Base-by-base conservation (phyloP, 2,797 vertebrate genomes). In the Alcedo atthis region DNA sequence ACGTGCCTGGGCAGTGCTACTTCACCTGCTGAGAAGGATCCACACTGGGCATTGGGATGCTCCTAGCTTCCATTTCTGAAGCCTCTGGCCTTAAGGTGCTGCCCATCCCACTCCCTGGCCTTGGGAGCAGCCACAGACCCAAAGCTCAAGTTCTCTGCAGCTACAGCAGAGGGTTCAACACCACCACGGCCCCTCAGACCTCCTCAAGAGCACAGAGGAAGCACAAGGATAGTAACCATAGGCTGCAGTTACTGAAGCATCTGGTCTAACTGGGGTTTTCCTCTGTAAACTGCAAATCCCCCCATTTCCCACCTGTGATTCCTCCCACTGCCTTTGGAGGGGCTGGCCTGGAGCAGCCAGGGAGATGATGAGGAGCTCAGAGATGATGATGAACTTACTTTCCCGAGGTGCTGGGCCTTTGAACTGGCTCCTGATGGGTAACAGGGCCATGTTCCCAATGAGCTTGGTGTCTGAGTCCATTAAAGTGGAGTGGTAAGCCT, bases 401-500 rank as follows among this genome's bases (percentile, higher is more conserved):
- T 99, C 99, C 97, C 98, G 98, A 61, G 98, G 97, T 10, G 99
- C 99, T 10, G 99, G 99, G 64, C 99, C 99, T 96, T 99, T 99
- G 96, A 99, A 99, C 96, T 99, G 99, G 82, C 99, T 99, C 95
- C 98, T 98, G 74, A 99, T 97, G 40, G 99, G 99, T 48, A 99
- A 97, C 94, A 99, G 74, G 2, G 99, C 99, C 98, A 99, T 99
- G 83, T 99, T 99, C 66, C 99, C 99, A 95, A 99, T 97, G 73
- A 99, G 76, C 77, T 99, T 99, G 95, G 98, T 98, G 53, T 99
- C 98, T 0, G 98, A 87, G 83, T 98, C 97, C 99, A 99, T 98
- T 92, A 99, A 95, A 68, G 92, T 98, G 25, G 99, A 99, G 90
- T 99, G 99, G 96, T 99, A 99, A 92, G 99, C 99, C 99, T 99